Conservation (phyloP, 2,888 invertebrate genomes). For the Eupithecia dodoneata region DNA sequence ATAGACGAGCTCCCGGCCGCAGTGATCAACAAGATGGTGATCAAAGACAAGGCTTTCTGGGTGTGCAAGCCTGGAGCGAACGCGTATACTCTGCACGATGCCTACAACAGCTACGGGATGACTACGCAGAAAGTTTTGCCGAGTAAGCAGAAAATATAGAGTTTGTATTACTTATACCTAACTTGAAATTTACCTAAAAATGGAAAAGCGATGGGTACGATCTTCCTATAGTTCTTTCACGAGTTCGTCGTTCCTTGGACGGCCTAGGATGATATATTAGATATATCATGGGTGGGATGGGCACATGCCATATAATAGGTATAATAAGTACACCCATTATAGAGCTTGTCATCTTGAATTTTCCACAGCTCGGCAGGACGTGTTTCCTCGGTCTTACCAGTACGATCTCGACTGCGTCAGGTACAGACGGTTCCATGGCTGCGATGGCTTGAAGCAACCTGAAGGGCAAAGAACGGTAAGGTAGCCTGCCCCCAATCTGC, state of each 20-base stretch:
- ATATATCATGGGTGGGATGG: too few relatives aligned
- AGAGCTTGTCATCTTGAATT: background rate
- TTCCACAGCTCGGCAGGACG: slow-evolving; percentile 67
- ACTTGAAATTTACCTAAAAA: background rate
- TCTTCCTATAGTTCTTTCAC: too few relatives aligned
- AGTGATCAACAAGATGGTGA: slow-evolving; percentile 77
- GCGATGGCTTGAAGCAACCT: slow-evolving; percentile 58
- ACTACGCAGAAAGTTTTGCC: slow-evolving; percentile 62
- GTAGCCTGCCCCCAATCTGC: slow-evolving; percentile 10
- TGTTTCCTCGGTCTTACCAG: slow-evolving; percentile 84
- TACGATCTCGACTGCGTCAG: slow-evolving; percentile 83
- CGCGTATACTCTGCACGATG: slow-evolving; percentile 80
- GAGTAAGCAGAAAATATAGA: slow-evolving; percentile 50
- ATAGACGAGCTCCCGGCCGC: slow-evolving; percentile 74
- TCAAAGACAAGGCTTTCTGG: slow-evolving; percentile 80
- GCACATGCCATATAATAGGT: too few relatives aligned
- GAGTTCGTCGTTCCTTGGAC: background rate
- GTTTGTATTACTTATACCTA: too few relatives aligned
- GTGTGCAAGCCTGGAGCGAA: slow-evolving; percentile 82
- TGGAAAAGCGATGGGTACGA: background rate
- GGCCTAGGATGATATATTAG: too few relatives aligned
- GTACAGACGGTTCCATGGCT: slow-evolving; percentile 67
- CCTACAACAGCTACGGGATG: slow-evolving; percentile 73
- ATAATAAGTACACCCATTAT: background rate
- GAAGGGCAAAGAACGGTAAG: slow-evolving; percentile 39